Base-by-base conservation (phyloP, 2,113 vertebrate species). In the Tupaia tana region DNA sequence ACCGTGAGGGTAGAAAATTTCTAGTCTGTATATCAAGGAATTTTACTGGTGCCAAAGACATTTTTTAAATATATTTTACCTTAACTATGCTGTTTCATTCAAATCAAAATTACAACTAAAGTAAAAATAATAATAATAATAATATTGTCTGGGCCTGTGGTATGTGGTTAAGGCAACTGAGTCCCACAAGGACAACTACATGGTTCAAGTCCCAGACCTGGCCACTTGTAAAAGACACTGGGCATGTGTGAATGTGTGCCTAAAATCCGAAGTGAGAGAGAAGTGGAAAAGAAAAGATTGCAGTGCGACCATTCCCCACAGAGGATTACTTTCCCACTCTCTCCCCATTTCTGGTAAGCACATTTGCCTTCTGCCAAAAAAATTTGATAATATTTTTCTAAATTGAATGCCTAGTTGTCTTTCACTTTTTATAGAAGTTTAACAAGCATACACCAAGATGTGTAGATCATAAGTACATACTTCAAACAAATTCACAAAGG, bases 61-160 rank as follows among this genome's bases (percentile, higher is more conserved):
- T n/a, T n/a, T 66, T 67, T 74, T 74, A 15, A 89, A 86, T 83
- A 92, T 34, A 67, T 71, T 86, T 79, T 31, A 56, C 64, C 34
- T 83, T 74, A 64, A 95, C 63, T 7, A 86, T 85, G 90, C 31
- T 43, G 43, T 24, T 73, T 78, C 92, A 92, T 70, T 92, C n/a
- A 88, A 83, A 77, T 80, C 15, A 75, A 43, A 80, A 31, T 43
- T 70, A 79, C 2, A 63, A 25, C 80, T 69, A 67, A 92, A 93
- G 83, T 79, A 6, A 86, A 93, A 43, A 43, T 43, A 43, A 43
- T 43, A 43, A 43, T 43, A 43, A 43, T 43, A 43, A 43, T 43
- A 43, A 43, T 43, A 43, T 6, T 43, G 43, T 43, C 43, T 43
- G 43, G 43, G 43, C 43, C 43, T 43, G 43, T 43, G 43, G 43